Conservation (phyloP, 2,888 invertebrate species). For the Onthophagus sagittarius region DNA sequence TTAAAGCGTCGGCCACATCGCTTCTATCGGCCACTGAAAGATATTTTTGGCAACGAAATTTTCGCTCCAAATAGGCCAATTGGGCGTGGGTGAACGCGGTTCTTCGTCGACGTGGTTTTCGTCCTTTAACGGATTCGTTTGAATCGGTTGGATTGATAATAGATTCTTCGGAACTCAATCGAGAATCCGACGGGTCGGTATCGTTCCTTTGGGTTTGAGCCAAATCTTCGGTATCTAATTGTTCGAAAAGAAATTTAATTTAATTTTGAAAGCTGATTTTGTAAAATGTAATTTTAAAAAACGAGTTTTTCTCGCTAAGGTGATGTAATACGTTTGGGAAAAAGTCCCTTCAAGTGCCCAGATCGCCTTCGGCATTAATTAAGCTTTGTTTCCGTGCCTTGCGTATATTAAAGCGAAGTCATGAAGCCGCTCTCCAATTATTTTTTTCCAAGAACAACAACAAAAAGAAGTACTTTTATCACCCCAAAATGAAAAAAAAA, state of each 20-base stretch:
- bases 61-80: slow-evolving; percentile 84
- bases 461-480: not conserved
- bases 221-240: slow-evolving; percentile 20
- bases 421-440: slow-evolving; percentile 20
- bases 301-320: slow-evolving; percentile 15
- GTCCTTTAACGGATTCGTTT: slow-evolving; percentile 50
- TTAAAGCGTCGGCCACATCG: slow-evolving; percentile 86
- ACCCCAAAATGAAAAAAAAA: not conserved
- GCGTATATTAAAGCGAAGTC: slow-evolving; percentile 15
- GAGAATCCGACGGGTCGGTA: slow-evolving; percentile 47
- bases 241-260: not conserved
- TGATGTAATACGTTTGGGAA: slow-evolving; percentile 21
- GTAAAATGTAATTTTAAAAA: not conserved
- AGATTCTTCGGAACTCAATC: slow-evolving; percentile 26
- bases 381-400: slow-evolving; percentile 21
- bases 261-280: not conserved
- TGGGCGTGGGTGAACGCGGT: slow-evolving; percentile 95
- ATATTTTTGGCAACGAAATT: slow-evolving; percentile 92
- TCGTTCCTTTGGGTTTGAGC: slow-evolving; percentile 45
- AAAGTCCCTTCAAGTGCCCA: slow-evolving; percentile 24
- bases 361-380: slow-evolving; percentile 34
- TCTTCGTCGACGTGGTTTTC: slow-evolving; percentile 78
- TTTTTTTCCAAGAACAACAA: not conserved
- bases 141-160: slow-evolving; percentile 25
- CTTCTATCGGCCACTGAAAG: slow-evolving; percentile 89